These are phyloP conservation scores for Podabrus alpinus DNA, from an alignment of 2,888 invertebrate species.

Conservation along the genomic window DNA sequence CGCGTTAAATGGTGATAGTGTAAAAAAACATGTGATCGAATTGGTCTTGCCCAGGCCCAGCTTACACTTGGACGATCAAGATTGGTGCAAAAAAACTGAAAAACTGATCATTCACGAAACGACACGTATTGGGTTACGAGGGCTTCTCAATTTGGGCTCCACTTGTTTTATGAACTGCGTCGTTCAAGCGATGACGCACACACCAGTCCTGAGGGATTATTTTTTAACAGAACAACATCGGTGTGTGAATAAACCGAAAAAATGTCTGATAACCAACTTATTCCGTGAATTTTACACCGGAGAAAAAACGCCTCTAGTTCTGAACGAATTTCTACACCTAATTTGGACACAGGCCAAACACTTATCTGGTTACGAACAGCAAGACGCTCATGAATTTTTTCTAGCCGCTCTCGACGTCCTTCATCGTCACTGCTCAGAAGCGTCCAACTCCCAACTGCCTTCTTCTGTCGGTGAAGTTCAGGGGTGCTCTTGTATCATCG, in stretches of 20 bases:
- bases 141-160: constrained; percentile 92
- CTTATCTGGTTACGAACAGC: constrained; percentile 94
- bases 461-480: constrained; percentile 32
- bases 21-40: constrained; percentile 53
- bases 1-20: constrained; percentile 47
- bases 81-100: constrained; percentile 75
- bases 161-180: constrained; percentile 99
- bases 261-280: constrained; percentile 89
- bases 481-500: constrained; percentile 92
- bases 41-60: constrained; percentile 82
- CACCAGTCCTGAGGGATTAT: constrained; percentile 91
- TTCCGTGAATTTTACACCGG: constrained; percentile 98
- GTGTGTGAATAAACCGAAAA: constrained; percentile 70
- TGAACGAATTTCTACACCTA: constrained; percentile 87
- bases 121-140: constrained; percentile 87
- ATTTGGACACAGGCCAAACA: constrained; percentile 96
- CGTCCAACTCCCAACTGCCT: constrained; percentile 39
- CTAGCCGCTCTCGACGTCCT: constrained; percentile 92
- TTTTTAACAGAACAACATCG: constrained; percentile 92
- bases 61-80: constrained; percentile 76
- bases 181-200: constrained; percentile 93
- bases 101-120: constrained; percentile 79
- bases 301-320: constrained; percentile 82
- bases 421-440: constrained; percentile 73
- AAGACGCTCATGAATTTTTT: constrained; percentile 99